phyloP scores from a whole-genome alignment of 1,140 invertebrate species.

The Vanessa atalanta region DNA sequence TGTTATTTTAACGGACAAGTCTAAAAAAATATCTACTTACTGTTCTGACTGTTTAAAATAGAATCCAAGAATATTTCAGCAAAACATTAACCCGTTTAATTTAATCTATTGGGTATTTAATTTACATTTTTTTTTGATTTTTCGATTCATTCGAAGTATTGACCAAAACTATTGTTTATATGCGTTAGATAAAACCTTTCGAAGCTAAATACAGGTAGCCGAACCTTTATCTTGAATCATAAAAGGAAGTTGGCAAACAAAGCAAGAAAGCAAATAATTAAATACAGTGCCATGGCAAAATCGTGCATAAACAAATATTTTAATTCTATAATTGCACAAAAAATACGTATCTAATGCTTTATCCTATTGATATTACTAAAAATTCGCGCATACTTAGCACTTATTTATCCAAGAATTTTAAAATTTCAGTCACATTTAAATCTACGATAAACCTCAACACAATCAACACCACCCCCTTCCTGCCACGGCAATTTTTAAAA shows the following conservation, averaged over 20 bases:
- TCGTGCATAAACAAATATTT: slow-evolving; percentile 13
- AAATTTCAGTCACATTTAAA: background rate
- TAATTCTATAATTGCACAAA: slow-evolving; percentile 30
- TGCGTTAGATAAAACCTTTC: background rate
- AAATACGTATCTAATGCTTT: slow-evolving; percentile 8
- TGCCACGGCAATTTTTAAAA: no score
- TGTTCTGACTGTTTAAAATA: no score
- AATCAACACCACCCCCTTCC: background rate
- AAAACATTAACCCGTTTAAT: no score
- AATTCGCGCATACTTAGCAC: background rate
- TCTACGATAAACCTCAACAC: background rate
- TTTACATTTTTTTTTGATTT: no score
- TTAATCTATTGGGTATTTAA: no score
- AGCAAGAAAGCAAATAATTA: slow-evolving; percentile 8
- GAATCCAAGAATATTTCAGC: no score
- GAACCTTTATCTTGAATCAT: background rate
- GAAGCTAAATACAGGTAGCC: background rate
- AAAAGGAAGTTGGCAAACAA: background rate
- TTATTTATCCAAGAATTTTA: background rate
- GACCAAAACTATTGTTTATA: no score
- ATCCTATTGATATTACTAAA: background rate
- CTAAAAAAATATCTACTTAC: no score
- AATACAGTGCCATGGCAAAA: slow-evolving; percentile 23
- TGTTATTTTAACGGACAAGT: no score
- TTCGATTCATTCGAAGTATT: no score